Percentiles rank a stretch among this genome's conserved stretches.
Conservation (phyloP, 2,113 vertebrate genomes). For the Oreochromis spilurus region DNA sequence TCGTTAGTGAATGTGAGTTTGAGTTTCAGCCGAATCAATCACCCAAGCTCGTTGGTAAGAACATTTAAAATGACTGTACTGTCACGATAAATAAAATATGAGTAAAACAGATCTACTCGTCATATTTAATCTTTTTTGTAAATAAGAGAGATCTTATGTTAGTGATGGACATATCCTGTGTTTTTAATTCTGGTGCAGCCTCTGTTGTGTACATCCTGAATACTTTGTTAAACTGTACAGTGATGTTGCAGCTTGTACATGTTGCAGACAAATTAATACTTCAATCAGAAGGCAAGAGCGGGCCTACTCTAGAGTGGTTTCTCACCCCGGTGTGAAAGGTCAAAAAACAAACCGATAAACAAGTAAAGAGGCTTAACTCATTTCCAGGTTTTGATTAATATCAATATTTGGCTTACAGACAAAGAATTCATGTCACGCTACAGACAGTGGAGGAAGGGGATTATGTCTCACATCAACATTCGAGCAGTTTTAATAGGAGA, state of each 20-base stretch:
- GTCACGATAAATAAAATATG: not conserved
- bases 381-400: slow-evolving; percentile 44
- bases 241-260: not conserved
- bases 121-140: not conserved
- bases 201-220: not conserved
- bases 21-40: not conserved
- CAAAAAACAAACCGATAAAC: slow-evolving; percentile 28
- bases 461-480: not conserved
- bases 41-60: not conserved
- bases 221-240: not conserved
- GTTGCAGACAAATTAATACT: not conserved
- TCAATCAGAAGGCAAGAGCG: not conserved
- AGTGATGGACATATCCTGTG: rapidly evolving
- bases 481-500: not conserved
- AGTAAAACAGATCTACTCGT: not conserved
- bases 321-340: not conserved
- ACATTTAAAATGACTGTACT: rapidly evolving
- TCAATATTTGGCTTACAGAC: slow-evolving; percentile 20
- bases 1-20: not conserved
- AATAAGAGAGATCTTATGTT: rapidly evolving
- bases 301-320: not conserved
- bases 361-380: slow-evolving; percentile 47
- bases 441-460: not conserved
- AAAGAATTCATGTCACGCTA: not conserved
- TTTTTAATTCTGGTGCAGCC: not conserved